Conservation (phyloP, 2,113 vertebrate species). For the Dolichotis patagonum region DNA sequence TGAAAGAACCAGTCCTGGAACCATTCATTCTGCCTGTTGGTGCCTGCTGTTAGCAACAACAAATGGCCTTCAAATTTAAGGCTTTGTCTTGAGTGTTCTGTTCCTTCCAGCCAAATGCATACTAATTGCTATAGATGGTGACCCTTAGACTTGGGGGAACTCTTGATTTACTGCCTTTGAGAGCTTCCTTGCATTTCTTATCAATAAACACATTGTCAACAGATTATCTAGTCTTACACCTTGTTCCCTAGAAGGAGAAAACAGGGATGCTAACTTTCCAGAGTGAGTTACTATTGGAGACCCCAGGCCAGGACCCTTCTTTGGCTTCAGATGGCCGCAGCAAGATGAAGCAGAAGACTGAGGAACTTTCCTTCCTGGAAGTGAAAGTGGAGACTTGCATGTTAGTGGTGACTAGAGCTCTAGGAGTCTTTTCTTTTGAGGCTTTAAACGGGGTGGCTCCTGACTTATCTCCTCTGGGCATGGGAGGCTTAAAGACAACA, state of each 20-base stretch:
- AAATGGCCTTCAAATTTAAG: not conserved
- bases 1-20: not conserved
- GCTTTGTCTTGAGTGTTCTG: not conserved
- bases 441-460: not conserved
- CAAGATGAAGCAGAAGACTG: not conserved
- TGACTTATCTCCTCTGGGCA: not conserved
- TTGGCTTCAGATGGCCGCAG: not conserved
- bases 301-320: not conserved
- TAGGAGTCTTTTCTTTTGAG: not conserved
- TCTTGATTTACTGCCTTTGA: not conserved
- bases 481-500: constrained; percentile 41
- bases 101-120: not conserved
- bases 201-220: not conserved
- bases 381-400: not conserved
- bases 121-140: not conserved
- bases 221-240: not conserved
- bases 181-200: not conserved
- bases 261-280: not conserved
- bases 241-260: not conserved
- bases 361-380: not conserved
- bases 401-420: not conserved
- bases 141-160: not conserved
- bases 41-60: not conserved
- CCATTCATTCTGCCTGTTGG: not conserved
- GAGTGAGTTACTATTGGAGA: not conserved